Base-by-base conservation (phyloP, 2,113 vertebrate genomes). In the Sorex fumeus region DNA sequence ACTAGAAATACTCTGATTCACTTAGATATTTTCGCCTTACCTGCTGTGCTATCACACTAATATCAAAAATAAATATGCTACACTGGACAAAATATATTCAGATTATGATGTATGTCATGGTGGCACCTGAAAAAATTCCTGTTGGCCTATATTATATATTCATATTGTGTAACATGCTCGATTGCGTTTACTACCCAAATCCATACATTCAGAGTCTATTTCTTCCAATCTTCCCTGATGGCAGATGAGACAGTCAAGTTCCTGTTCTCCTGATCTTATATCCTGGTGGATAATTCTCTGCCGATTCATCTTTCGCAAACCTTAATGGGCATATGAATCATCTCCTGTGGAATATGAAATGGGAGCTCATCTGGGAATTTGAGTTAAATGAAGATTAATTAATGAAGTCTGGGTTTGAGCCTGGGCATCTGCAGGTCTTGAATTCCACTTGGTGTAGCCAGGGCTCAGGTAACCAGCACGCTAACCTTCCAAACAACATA, bases 101-200 rank as follows among this genome's bases (percentile, higher is more conserved):
- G 21, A 82, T 18, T 53, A 62, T 34, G 77, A 72, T 83, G 60
- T 15, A 50, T 82, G 3, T 78, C 16, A 50, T 16, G 36, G 23
- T 32, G 27, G 64, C 64, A 78, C 32, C 71, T 45, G 78, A 43
- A 71, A n/a, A 91, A 91, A 81, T 11, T 11, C 77, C 64, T 30
- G 11, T 21, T 78, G 43, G 62, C 9, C 23, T 16, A 8, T 85
- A 72, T 66, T 34, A 75, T 53, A 25, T 66, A 57, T 18, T 69
- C 27, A 19, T 30, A 80, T 32, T 34, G 25, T 50, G 62, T 30
- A 70, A 32, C 16, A 72, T 21, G 36, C 60, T 69, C 74, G 75
- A 77, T 53, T 91, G 62, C n/a, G 32, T 88, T 85, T 71, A 70
- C 18, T 57, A 85, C 77, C 43, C 69, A 81, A 81, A 57, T 57